A percentile compares a stretch with the other conserved stretches of the same genome.
These are phyloP conservation scores for Callosobruchus maculatus DNA, from an alignment of 2,888 invertebrate genomes.

Conservation along the genomic window DNA sequence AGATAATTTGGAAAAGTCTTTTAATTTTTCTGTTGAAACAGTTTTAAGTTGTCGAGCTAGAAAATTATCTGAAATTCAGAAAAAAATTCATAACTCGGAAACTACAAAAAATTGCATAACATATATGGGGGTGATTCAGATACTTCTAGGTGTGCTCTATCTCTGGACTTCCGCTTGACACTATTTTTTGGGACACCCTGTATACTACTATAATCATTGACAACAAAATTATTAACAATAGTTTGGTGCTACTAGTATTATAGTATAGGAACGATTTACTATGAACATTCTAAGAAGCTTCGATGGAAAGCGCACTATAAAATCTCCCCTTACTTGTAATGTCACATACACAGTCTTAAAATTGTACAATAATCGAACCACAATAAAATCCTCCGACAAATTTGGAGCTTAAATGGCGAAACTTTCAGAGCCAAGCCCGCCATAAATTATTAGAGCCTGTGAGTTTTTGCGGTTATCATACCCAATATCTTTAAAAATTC, in stretches of 20 bases:
- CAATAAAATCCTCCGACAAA: background rate
- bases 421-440: background rate
- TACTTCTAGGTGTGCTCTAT: too few species aligned
- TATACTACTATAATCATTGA: too few species aligned
- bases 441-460: background rate
- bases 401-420: background rate
- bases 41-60: too few species aligned
- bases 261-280: background rate
- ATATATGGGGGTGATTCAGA: too few species aligned
- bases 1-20: too few species aligned
- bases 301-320: background rate
- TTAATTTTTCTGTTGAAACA: too few species aligned
- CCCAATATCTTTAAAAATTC: slow-evolving; percentile 1
- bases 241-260: too few species aligned
- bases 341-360: background rate
- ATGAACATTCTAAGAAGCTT: background rate
- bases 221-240: background rate
- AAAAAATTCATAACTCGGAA: too few species aligned
- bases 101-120: too few species aligned
- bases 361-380: background rate
- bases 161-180: too few species aligned
- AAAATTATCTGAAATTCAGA: too few species aligned
- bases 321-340: background rate
- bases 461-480: background rate
- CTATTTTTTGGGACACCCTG: too few species aligned